phyloP scores from a whole-genome alignment of 2,797 vertebrate species.

The Scolopax bukidnonensis region DNA sequence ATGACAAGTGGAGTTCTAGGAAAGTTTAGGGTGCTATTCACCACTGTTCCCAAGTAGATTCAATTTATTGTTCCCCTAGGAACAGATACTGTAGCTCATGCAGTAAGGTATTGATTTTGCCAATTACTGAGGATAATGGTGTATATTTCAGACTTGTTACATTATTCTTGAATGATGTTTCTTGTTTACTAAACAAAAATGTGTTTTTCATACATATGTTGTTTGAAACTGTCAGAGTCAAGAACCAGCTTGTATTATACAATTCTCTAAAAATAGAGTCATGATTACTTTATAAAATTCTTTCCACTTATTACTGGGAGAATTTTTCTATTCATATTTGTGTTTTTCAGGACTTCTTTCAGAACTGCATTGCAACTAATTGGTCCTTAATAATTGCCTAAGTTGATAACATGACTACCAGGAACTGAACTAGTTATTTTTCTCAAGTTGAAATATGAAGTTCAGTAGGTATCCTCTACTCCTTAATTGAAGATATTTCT shows the following conservation, averaged over 20 bases:
- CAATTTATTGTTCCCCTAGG: not conserved
- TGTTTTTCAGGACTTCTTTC: not conserved
- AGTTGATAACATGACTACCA: not conserved
- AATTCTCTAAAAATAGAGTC: not conserved
- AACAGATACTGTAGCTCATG: not conserved
- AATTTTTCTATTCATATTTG: not conserved
- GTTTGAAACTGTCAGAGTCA: not conserved
- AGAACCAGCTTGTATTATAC: not conserved
- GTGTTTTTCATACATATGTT: not conserved
- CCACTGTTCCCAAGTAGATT: not conserved
- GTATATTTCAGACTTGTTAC: not conserved
- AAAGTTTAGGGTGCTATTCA: constrained; percentile 29
- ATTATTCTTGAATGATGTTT: not conserved
- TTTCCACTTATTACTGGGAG: not conserved
- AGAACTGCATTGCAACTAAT: not conserved
- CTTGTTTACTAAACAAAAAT: not conserved
- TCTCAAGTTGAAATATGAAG: not conserved
- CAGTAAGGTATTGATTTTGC: constrained; percentile 29
- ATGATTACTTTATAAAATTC: not conserved
- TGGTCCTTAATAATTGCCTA: not conserved
- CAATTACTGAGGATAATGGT: not conserved
- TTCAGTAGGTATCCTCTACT: not conserved
- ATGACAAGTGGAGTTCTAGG: constrained; percentile 40
- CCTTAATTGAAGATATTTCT: not conserved
- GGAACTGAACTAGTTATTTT: not conserved